phyloP scores from a whole-genome alignment of 2,113 vertebrate species.

The Symphodus melops region DNA sequence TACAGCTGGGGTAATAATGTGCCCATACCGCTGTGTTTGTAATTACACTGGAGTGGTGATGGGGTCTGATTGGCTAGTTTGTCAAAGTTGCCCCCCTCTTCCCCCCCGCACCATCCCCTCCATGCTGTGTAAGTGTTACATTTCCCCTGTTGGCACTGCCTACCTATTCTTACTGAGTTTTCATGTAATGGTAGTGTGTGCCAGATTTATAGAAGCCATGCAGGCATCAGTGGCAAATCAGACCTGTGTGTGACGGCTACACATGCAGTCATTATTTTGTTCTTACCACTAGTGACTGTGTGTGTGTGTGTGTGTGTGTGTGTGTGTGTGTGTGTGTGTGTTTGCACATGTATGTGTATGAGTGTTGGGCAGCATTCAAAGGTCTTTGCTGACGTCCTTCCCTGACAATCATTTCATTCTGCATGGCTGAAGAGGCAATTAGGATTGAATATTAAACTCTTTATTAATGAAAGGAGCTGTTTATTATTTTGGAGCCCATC shows the following conservation, averaged over 20 bases:
- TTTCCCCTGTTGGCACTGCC: conserved; percentile 23
- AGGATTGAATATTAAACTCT: conserved; percentile 63
- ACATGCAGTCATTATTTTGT: conserved; percentile 9
- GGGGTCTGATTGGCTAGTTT: conserved; percentile 58
- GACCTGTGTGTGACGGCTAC: conserved; percentile 2
- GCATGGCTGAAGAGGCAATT: conserved; percentile 54
- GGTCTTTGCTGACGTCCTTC: conserved; percentile 47
- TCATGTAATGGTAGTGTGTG: conserved; percentile 32
- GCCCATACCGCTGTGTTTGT: conserved; percentile 62
- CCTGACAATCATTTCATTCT: conserved; percentile 56
- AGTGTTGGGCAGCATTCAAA: conserved; percentile 21
- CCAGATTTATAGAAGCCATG: conserved; percentile 15
- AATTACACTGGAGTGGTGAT: conserved; percentile 64
- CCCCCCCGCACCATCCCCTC: neutral
- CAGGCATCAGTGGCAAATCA: conserved; percentile 10
- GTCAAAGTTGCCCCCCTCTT: conserved; percentile 23
- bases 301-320: too few species aligned
- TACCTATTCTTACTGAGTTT: conserved; percentile 18
- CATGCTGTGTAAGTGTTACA: conserved; percentile 1
- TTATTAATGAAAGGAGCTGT: conserved; percentile 67
- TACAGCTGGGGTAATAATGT: conserved; percentile 69
- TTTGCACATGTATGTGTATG: neutral
- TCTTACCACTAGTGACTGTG: conserved; percentile 8
- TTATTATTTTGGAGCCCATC: conserved; percentile 68
- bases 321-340: too few species aligned